These are phyloP conservation scores for Catostomus latipinnis DNA, from an alignment of 2,797 vertebrate genomes.

Conservation along the genomic window DNA sequence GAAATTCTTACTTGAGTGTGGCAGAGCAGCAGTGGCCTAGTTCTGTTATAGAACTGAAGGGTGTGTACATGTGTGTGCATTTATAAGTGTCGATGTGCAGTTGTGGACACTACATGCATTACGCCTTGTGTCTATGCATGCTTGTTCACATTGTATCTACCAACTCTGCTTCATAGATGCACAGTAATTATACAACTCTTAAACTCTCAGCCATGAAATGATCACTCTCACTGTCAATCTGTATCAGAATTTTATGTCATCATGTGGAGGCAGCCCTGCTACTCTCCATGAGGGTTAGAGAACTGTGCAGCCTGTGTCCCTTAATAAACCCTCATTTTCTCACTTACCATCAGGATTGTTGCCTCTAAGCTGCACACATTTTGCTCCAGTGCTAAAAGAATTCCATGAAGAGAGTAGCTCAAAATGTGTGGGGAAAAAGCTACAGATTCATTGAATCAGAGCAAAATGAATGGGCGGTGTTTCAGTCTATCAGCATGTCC, in stretches of 20 bases:
- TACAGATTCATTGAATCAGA: slow-evolving; percentile 20
- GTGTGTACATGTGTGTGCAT: slow-evolving; percentile 17
- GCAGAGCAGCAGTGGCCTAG: slow-evolving; percentile 55
- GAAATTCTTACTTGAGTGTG: slow-evolving; percentile 43
- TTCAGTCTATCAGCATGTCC: slow-evolving; percentile 10
- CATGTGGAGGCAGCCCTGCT: neutral
- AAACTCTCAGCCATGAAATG: neutral
- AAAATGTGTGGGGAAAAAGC: slow-evolving; percentile 16
- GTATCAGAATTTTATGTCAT: neutral
- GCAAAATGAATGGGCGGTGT: neutral
- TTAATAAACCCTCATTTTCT: slow-evolving; percentile 1
- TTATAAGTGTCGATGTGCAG: neutral
- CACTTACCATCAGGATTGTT: slow-evolving; percentile 7
- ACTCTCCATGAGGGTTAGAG: neutral
- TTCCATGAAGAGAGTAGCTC: neutral
- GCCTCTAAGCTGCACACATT: neutral
- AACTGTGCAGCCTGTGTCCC: neutral
- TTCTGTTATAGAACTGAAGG: slow-evolving; percentile 44
- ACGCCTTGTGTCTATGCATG: slow-evolving; percentile 12
- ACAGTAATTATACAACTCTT: neutral
- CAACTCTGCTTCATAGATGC: neutral
- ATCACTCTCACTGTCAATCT: slow-evolving; percentile 8
- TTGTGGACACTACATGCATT: slow-evolving; percentile 4
- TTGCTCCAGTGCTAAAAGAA: neutral
- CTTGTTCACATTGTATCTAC: neutral